Conservation (phyloP, 2,113 vertebrate species). For the Ancistrus triradiatus region DNA sequence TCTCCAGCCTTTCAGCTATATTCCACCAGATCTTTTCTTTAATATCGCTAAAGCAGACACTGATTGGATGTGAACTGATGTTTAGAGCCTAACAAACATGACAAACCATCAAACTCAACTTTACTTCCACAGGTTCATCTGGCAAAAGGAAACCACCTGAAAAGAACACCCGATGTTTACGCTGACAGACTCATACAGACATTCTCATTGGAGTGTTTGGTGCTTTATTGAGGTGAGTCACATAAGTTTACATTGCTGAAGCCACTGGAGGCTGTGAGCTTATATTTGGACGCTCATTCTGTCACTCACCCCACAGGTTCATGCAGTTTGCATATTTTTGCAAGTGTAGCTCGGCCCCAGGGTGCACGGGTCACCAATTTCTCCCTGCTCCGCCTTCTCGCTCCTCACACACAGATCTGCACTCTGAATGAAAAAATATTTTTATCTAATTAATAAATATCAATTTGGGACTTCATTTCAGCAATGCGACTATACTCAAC, state of each 20-base stretch:
- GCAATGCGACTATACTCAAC: no score
- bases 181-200: no score
- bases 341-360: constrained; percentile 65
- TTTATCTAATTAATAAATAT: neutral
- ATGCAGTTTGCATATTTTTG: constrained; percentile 57
- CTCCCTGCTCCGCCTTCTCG: rapidly evolving
- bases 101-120: neutral
- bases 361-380: constrained; percentile 62
- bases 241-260: no score
- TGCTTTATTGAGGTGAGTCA: no score
- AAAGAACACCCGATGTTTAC: neutral
- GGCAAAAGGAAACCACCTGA: constrained; percentile 66
- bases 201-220: no score
- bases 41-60: no score
- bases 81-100: no score
- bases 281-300: neutral
- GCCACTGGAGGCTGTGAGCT: no score
- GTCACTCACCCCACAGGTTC: constrained; percentile 71
- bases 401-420: constrained; percentile 49
- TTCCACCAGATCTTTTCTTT: no score
- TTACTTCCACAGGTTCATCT: constrained; percentile 61
- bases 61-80: no score
- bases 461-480: neutral
- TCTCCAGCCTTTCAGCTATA: no score
- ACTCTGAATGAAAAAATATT: constrained; percentile 29